These are phyloP conservation scores for Rhabdomys pumilio DNA, from an alignment of 2,797 vertebrate genomes.

Conservation along the genomic window DNA sequence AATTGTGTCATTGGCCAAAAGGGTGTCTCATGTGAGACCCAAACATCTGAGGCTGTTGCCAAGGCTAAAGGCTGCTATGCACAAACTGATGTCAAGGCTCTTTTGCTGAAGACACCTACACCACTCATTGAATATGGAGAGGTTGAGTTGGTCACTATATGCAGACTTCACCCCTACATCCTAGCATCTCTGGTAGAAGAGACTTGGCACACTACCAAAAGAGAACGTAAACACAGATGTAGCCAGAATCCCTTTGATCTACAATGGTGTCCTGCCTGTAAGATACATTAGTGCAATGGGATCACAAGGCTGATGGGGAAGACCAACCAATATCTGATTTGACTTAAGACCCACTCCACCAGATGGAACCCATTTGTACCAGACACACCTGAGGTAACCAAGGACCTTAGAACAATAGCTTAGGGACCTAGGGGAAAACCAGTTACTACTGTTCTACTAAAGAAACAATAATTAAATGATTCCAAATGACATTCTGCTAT, in stretches of 20 bases:
- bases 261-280: not conserved
- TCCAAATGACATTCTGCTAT: not conserved
- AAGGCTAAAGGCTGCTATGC: not conserved
- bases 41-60: not conserved
- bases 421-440: not conserved
- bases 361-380: not conserved
- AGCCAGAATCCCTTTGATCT: not conserved
- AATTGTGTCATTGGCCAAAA: not conserved
- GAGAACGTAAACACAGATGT: not conserved
- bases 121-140: not conserved
- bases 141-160: not conserved
- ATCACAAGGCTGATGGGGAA: not conserved
- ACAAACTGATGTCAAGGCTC: not conserved
- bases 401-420: no score
- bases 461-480: not conserved
- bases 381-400: not conserved
- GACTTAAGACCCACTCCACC: not conserved
- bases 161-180: not conserved
- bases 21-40: not conserved
- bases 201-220: not conserved
- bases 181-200: not conserved
- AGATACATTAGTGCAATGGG: not conserved
- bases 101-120: not conserved
- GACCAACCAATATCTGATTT: not conserved
- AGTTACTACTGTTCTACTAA: not conserved